phyloP scores from a whole-genome alignment of 2,113 vertebrate species.

The Lethenteron reissneri region DNA sequence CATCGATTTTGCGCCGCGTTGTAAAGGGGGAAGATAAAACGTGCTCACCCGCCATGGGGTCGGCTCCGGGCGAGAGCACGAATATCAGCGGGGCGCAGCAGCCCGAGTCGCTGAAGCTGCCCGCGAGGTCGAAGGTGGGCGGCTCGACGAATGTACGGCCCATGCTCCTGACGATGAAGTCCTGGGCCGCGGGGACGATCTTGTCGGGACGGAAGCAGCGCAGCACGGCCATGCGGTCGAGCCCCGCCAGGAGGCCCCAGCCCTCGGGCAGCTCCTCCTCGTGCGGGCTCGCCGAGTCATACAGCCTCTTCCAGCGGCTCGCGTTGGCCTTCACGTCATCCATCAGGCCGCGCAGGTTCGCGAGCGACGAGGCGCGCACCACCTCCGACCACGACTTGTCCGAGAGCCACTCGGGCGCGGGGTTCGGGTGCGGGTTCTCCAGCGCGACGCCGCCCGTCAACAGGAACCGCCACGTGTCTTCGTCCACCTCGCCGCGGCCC shows the following conservation, averaged over 20 bases:
- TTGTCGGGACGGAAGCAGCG: slow-evolving; percentile 67
- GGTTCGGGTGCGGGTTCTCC: slow-evolving; percentile 55
- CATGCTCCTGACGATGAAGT: slow-evolving; percentile 48
- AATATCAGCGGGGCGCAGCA: slow-evolving; percentile 68
- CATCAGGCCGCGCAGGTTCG: slow-evolving; percentile 28
- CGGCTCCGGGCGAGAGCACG: slow-evolving; percentile 54
- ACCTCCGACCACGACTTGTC: slow-evolving; percentile 67
- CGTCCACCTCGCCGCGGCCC: slow-evolving; percentile 29
- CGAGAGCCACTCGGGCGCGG: slow-evolving; percentile 49
- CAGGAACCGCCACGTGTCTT: slow-evolving; percentile 50
- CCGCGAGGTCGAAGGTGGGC: slow-evolving; percentile 57
- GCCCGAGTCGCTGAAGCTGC: slow-evolving; percentile 54
- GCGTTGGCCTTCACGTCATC: slow-evolving; percentile 26
- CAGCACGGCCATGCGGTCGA: slow-evolving; percentile 46
- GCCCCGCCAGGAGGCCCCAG: slow-evolving; percentile 26
- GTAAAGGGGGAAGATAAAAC: slow-evolving; percentile 8
- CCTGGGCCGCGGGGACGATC: slow-evolving; percentile 40
- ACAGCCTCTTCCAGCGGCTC: slow-evolving; percentile 40
- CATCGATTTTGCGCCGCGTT: not conserved
- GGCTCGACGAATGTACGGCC: slow-evolving; percentile 44
- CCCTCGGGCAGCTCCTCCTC: slow-evolving; percentile 32
- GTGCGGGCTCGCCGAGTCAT: slow-evolving; percentile 48
- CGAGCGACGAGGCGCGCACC: slow-evolving; percentile 39
- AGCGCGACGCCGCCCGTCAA: slow-evolving; percentile 61
- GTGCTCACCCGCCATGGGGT: slow-evolving; percentile 67